These are phyloP conservation scores for Rotaria magnacalcarata DNA, from an alignment of 2,888 invertebrate genomes.

Conservation along the genomic window DNA sequence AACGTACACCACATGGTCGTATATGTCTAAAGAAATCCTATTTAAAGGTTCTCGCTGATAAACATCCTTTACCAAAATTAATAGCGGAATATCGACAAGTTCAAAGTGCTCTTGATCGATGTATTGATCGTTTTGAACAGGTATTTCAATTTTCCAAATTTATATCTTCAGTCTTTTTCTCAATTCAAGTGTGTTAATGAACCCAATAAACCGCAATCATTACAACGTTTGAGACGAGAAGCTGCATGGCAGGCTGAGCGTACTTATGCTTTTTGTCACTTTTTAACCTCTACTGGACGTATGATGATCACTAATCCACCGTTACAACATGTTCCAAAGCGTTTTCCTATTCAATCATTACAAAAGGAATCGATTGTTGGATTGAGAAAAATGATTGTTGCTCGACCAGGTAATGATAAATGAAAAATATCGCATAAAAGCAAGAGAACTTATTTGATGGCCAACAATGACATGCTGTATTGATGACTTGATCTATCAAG, in stretches of 20 bases:
- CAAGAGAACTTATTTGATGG: too few relatives aligned
- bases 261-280: slow-evolving; percentile 52
- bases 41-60: background rate
- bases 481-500: too few relatives aligned
- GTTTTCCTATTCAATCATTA: slow-evolving; percentile 67
- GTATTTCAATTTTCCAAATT: background rate
- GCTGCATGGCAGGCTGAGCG: slow-evolving; percentile 7
- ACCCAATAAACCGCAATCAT: background rate
- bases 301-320: slow-evolving; percentile 87
- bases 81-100: slow-evolving; percentile 21
- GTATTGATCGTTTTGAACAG: slow-evolving; percentile 12
- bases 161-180: too few relatives aligned
- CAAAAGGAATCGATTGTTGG: background rate
- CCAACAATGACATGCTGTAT: too few relatives aligned
- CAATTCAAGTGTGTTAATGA: background rate
- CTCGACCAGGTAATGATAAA: background rate
- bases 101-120: slow-evolving; percentile 27
- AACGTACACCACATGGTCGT: slow-evolving; percentile 20
- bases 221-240: background rate
- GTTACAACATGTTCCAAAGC: slow-evolving; percentile 81
- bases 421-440: too few relatives aligned
- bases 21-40: background rate
- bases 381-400: slow-evolving; percentile 28
- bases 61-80: slow-evolving; percentile 25
- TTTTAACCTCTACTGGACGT: slow-evolving; percentile 66